Evolutionary conservation across 2,888 invertebrate species (phyloP).

Genomic region (Diarsia mendica): DNA sequence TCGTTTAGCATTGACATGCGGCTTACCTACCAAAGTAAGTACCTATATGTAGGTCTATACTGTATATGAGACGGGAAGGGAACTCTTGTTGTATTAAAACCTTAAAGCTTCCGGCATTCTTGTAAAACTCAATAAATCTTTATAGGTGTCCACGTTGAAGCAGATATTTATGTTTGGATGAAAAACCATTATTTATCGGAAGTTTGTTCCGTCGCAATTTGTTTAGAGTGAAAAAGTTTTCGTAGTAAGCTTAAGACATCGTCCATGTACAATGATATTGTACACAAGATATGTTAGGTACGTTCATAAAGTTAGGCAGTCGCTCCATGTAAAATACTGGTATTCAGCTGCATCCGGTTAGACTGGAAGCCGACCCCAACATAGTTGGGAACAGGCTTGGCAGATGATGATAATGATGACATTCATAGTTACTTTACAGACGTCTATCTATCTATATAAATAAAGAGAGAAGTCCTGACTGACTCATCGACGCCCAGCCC

Average conservation of each 20-base stretch:
- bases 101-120: constrained; percentile 10
- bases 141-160: neutral
- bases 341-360: no score
- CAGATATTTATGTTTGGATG: neutral
- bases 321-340: no score
- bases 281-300: no score
- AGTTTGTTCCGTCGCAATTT: neutral
- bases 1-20: neutral
- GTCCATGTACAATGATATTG: neutral
- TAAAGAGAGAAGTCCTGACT: no score
- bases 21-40: neutral
- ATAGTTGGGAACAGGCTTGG: no score
- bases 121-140: constrained; percentile 19
- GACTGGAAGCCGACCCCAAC: no score
- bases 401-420: no score
- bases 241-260: neutral
- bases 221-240: neutral
- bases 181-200: neutral
- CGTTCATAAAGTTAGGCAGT: no score
- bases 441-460: no score
- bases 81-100: constrained; percentile 7
- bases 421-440: no score
- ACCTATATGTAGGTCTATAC: neutral
- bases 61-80: neutral
- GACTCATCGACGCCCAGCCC: no score